These are phyloP conservation scores for Thymelicus sylvestris DNA, from an alignment of 2,888 invertebrate genomes.

Conservation along the genomic window DNA sequence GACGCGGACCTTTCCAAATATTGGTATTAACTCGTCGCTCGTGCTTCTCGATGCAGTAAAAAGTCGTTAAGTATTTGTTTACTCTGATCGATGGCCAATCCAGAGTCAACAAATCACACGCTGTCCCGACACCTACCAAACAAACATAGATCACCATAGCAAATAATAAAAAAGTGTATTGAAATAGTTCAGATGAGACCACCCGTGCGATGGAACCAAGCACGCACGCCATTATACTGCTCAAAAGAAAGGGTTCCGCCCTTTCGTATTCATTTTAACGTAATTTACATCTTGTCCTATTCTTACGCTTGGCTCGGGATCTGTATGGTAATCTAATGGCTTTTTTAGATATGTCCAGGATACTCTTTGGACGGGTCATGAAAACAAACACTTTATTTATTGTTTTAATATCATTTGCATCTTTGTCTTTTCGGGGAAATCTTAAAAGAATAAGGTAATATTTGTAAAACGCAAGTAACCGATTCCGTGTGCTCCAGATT, in stretches of 20 bases:
- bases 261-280: constrained; percentile 69
- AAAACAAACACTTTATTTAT: constrained; percentile 26
- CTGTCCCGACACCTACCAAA: constrained; percentile 76
- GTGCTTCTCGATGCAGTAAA: constrained; percentile 30
- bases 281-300: constrained; percentile 77
- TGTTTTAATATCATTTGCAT: neutral
- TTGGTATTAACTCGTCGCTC: constrained; percentile 45
- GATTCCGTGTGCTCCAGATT: constrained; percentile 51
- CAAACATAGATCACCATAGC: constrained; percentile 78
- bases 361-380: constrained; percentile 1
- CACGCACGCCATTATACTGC: constrained; percentile 74
- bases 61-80: constrained; percentile 37
- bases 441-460: neutral
- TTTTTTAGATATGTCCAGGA: constrained; percentile 42
- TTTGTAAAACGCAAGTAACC: constrained; percentile 30
- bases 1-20: constrained; percentile 43
- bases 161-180: constrained; percentile 75
- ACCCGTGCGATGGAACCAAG: constrained; percentile 71
- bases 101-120: constrained; percentile 74
- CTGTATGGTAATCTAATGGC: constrained; percentile 37
- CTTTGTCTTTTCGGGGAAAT: neutral
- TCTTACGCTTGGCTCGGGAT: constrained; percentile 45
- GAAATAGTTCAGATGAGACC: constrained; percentile 57
- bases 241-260: constrained; percentile 70
- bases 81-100: constrained; percentile 69